Percentiles rank a stretch among this genome's conserved stretches.
phyloP scores from a whole-genome alignment of 2,797 vertebrate species.

The Potorous gilbertii region DNA sequence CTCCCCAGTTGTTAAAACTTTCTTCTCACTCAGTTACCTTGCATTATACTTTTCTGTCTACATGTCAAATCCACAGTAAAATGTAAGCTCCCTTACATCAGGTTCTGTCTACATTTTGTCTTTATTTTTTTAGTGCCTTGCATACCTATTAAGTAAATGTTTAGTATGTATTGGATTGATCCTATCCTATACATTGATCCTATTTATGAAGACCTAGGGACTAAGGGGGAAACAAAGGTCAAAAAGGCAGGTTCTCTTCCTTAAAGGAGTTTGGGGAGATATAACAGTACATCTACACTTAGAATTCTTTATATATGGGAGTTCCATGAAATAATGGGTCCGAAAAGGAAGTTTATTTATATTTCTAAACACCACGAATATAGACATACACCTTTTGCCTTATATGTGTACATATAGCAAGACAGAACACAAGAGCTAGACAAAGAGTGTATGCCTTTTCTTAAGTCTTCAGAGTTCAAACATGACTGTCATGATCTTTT shows the following conservation, averaged over 20 bases:
- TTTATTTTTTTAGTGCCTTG: not conserved
- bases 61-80: not conserved
- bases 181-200: not conserved
- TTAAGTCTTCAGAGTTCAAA: slow-evolving; percentile 8
- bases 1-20: not conserved
- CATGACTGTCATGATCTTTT: slow-evolving; percentile 25
- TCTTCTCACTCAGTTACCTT: not conserved
- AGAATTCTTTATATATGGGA: not conserved
- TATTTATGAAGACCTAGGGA: not conserved
- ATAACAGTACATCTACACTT: not conserved
- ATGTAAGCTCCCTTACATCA: not conserved
- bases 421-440: slow-evolving; percentile 14
- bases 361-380: not conserved
- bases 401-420: no score
- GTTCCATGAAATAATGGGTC: not conserved
- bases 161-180: not conserved
- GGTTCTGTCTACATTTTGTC: not conserved
- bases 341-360: not conserved
- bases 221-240: not conserved
- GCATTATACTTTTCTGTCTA: not conserved
- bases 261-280: not conserved
- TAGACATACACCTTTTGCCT: no score
- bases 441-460: slow-evolving; percentile 2
- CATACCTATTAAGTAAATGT: not conserved
- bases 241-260: not conserved